Percentiles rank a stretch among this genome's conserved stretches.
Conservation (phyloP, 2,113 vertebrate species). For the Ceyx cyanopectus region DNA sequence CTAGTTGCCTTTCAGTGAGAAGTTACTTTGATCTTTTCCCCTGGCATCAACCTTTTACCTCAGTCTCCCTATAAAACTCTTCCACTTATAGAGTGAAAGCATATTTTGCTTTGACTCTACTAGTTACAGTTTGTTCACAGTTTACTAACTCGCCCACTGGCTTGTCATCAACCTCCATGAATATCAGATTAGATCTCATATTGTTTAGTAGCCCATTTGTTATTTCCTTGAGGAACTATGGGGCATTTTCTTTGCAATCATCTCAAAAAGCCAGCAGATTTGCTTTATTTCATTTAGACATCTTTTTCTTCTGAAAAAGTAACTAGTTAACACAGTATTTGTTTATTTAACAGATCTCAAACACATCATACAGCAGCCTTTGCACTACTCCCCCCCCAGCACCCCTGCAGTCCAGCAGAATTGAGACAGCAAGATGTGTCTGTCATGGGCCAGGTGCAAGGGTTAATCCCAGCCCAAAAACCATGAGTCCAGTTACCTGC, state of each 20-base stretch:
- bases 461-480: background rate
- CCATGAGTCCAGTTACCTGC: background rate
- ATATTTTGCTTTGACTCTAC: no score
- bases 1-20: background rate
- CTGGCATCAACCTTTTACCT: background rate
- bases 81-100: background rate
- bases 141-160: fast-evolving
- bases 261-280: background rate
- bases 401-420: background rate
- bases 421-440: fast-evolving
- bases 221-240: background rate
- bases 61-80: background rate
- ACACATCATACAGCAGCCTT: background rate
- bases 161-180: background rate
- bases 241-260: background rate
- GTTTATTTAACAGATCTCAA: background rate
- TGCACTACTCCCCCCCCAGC: fast-evolving
- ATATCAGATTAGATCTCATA: background rate
- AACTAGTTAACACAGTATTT: background rate
- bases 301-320: background rate
- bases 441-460: background rate
- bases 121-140: background rate
- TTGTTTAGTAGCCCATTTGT: background rate
- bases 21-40: background rate
- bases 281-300: background rate